phyloP scores from a whole-genome alignment of 2,113 vertebrate species.

The Vidua chalybeata region DNA sequence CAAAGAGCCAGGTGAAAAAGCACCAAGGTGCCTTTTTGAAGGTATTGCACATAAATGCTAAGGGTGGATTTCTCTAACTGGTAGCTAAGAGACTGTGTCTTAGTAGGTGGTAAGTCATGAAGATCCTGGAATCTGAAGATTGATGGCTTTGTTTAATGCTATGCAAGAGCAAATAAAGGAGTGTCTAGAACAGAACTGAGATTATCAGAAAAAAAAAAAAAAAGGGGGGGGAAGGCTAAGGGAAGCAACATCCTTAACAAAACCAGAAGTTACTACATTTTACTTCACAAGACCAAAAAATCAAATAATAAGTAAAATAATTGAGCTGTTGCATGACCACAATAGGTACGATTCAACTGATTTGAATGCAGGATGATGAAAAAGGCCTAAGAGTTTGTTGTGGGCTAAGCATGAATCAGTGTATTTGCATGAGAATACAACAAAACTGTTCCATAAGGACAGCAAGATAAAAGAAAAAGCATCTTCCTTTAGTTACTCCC shows the following conservation, averaged over 20 bases:
- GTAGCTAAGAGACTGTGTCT: not conserved
- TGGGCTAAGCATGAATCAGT: not conserved
- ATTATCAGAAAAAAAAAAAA: not conserved
- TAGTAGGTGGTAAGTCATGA: not conserved
- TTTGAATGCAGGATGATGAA: not conserved
- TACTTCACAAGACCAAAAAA: not conserved
- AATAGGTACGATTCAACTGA: not conserved
- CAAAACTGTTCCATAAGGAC: not conserved
- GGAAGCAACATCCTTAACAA: not conserved
- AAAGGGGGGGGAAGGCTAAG: not conserved
- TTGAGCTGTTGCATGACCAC: not conserved
- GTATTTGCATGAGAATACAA: not conserved
- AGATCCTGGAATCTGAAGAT: not conserved
- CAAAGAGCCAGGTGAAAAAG: not conserved
- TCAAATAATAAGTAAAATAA: not conserved
- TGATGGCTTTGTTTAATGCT: not conserved
- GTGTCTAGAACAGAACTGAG: not conserved
- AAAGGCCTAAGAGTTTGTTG: not conserved
- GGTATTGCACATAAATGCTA: rapidly evolving
- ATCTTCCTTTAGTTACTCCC: not conserved
- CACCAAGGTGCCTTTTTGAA: not conserved
- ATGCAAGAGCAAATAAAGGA: not conserved
- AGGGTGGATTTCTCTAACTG: not conserved
- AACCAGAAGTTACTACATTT: not conserved
- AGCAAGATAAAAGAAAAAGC: not conserved